These are phyloP conservation scores for Trachelus iudaicus DNA, from an alignment of 2,888 invertebrate species.

Conservation along the genomic window DNA sequence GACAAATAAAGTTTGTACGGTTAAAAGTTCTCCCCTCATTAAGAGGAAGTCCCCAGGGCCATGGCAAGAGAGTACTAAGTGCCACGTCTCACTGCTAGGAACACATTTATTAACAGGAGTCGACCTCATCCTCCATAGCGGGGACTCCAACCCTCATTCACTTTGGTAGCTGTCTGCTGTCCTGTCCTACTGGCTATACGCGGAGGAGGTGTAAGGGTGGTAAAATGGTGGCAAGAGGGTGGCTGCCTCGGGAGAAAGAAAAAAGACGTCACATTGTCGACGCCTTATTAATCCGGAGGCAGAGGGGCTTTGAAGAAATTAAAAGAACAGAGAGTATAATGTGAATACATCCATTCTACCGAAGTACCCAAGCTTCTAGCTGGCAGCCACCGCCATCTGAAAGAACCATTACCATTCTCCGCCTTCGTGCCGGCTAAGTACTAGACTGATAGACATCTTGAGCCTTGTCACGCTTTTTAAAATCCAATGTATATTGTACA, in stretches of 20 bases:
- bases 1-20: slow-evolving; percentile 42
- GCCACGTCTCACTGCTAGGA: slow-evolving; percentile 46
- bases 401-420: slow-evolving; percentile 56
- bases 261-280: slow-evolving; percentile 63
- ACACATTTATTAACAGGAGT: slow-evolving; percentile 59
- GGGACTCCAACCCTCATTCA: slow-evolving; percentile 46
- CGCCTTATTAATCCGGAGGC: slow-evolving; percentile 63
- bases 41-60: slow-evolving; percentile 54
- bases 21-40: slow-evolving; percentile 60
- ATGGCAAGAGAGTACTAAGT: slow-evolving; percentile 27
- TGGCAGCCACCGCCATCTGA: slow-evolving; percentile 25
- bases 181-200: slow-evolving; percentile 31
- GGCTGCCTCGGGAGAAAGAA: slow-evolving; percentile 42
- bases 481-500: slow-evolving; percentile 44
- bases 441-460: slow-evolving; percentile 61
- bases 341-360: slow-evolving; percentile 62
- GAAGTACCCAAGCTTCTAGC: slow-evolving; percentile 23
- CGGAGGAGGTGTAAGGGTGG: neutral
- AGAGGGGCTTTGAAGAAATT: slow-evolving; percentile 62
- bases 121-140: slow-evolving; percentile 22
- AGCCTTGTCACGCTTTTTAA: slow-evolving; percentile 61
- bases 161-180: slow-evolving; percentile 55
- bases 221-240: neutral
- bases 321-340: slow-evolving; percentile 64
- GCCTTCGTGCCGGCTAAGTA: slow-evolving; percentile 47